Evolutionary conservation across 1,140 invertebrate genomes (phyloP).

Genomic region (Drosophila tristis): DNA sequence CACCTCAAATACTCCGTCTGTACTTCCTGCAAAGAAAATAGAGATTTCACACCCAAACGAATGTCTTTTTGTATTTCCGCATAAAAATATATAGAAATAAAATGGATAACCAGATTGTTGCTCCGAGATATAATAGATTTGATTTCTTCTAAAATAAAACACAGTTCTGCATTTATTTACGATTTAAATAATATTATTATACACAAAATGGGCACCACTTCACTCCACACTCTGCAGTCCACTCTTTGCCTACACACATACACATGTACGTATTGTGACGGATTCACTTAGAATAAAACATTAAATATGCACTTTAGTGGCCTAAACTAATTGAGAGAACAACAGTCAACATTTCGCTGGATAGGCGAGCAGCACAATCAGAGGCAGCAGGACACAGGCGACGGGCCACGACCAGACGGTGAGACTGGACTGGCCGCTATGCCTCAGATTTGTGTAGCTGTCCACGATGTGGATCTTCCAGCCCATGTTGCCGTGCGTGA

Average conservation of each 20-base stretch:
- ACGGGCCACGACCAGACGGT: conserved; percentile 9
- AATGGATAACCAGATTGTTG: too few relatives aligned
- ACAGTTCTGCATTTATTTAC: conserved; percentile 65
- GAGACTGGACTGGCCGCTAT: conserved; percentile 6
- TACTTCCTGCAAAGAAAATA: too few relatives aligned
- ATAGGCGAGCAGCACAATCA: conserved; percentile 15
- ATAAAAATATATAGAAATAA: too few relatives aligned
- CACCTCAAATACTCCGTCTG: too few relatives aligned
- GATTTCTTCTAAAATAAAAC: conserved; percentile 35
- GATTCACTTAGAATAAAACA: conserved; percentile 53
- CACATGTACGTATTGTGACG: conserved; percentile 45
- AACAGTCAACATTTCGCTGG: conserved; percentile 31
- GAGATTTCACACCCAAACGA: too few relatives aligned
- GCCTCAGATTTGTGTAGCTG: conserved; percentile 85
- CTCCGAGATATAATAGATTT: not conserved
- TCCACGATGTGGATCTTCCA: conserved; percentile 95
- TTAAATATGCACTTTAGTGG: conserved; percentile 25
- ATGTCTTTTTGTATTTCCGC: too few relatives aligned
- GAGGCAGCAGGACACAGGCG: conserved; percentile 20
- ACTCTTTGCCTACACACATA: conserved; percentile 15
- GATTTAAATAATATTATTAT: conserved; percentile 57
- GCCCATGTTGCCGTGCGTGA: conserved; percentile 95
- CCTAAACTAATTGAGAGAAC: conserved; percentile 17
- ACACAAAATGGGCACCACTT: conserved; percentile 41
- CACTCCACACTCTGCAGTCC: conserved; percentile 4